These are phyloP conservation scores for Upupa epops DNA, from an alignment of 2,113 vertebrate species.

Conservation along the genomic window DNA sequence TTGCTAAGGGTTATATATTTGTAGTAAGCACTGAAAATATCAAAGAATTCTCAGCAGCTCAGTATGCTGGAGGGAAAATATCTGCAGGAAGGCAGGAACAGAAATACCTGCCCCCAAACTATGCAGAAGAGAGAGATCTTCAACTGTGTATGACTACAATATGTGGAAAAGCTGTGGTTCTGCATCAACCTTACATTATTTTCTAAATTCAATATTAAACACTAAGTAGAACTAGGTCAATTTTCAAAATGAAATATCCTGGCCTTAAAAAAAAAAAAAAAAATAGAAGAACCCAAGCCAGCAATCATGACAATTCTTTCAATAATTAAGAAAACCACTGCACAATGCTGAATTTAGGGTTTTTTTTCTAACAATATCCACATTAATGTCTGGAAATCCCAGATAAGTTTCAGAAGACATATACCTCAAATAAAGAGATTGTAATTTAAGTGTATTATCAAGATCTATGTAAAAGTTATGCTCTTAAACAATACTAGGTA, in stretches of 20 bases:
- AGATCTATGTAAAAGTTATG: not conserved
- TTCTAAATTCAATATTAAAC: not conserved
- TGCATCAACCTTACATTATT: not conserved
- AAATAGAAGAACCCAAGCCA: not conserved
- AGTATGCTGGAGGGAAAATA: not conserved
- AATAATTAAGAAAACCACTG: not conserved
- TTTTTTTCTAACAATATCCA: not conserved
- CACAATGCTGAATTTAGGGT: not conserved
- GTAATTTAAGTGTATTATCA: not conserved
- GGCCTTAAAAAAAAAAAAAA: not conserved
- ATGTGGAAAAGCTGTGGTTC: not conserved
- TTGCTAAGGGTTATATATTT: not conserved
- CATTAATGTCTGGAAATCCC: too few species aligned
- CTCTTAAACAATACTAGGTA: not conserved
- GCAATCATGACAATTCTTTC: not conserved
- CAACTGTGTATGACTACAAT: not conserved
- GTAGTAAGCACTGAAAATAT: not conserved
- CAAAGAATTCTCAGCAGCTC: not conserved
- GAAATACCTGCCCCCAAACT: not conserved
- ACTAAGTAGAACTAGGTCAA: not conserved
- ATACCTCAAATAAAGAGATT: not conserved
- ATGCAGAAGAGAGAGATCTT: not conserved
- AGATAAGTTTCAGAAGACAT: not conserved
- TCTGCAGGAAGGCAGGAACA: not conserved
- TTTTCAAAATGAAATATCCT: not conserved